These are phyloP conservation scores for Lepus europaeus DNA, from an alignment of 2,113 vertebrate species.

Conservation along the genomic window DNA sequence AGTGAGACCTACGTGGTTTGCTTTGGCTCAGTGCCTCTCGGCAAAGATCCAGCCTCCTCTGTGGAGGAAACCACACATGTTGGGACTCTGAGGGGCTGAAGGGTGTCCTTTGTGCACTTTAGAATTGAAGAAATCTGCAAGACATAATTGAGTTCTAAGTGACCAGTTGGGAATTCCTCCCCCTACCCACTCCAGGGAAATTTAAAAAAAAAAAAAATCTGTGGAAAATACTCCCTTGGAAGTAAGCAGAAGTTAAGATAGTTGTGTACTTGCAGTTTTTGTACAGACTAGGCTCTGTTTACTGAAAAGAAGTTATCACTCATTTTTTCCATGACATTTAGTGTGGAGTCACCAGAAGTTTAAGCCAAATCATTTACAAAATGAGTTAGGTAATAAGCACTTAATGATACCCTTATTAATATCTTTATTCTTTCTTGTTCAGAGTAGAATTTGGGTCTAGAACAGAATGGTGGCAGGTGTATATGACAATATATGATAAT, in stretches of 20 bases:
- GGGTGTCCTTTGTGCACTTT: constrained; percentile 82
- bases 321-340: neutral
- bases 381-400: neutral
- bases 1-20: constrained; percentile 86
- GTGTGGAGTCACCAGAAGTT: neutral
- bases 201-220: neutral
- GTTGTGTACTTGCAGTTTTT: neutral
- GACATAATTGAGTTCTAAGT: constrained; percentile 51
- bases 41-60: constrained; percentile 77
- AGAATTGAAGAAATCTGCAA: constrained; percentile 21
- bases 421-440: neutral
- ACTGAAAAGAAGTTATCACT: neutral
- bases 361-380: neutral
- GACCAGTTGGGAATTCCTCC: constrained; percentile 38
- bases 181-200: neutral
- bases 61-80: constrained; percentile 84
- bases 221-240: neutral
- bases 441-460: neutral
- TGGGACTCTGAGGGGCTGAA: constrained; percentile 80
- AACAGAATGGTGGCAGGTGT: neutral
- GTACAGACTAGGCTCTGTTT: neutral
- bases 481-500: neutral
- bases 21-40: constrained; percentile 80
- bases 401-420: neutral
- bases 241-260: constrained; percentile 43